phyloP scores from a whole-genome alignment of 1,140 invertebrate genomes.

The Drosophila gunungcola region DNA sequence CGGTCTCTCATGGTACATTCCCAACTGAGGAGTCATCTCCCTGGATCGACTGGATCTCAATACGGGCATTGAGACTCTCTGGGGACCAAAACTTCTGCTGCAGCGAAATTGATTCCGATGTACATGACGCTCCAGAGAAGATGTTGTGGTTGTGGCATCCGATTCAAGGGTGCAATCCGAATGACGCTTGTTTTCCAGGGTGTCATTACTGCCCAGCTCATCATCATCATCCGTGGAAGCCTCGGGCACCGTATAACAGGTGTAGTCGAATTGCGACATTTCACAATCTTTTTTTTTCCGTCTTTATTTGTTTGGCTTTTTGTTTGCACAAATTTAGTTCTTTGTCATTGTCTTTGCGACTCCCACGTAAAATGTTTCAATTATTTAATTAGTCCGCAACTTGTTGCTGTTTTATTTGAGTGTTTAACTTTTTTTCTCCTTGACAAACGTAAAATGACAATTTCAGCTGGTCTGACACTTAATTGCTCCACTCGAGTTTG shows the following conservation, averaged over 20 bases:
- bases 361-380: conserved; percentile 53
- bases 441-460: conserved; percentile 67
- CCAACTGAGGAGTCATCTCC: conserved; percentile 68
- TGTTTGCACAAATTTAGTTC: conserved; percentile 39
- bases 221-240: conserved; percentile 59
- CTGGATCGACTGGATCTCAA: conserved; percentile 56
- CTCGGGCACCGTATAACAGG: conserved; percentile 82
- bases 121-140: conserved; percentile 65
- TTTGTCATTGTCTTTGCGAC: conserved; percentile 37
- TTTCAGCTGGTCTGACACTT: conserved; percentile 48
- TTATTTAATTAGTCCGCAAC: conserved; percentile 61
- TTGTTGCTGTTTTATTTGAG: conserved; percentile 27
- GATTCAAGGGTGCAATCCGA: conserved; percentile 63
- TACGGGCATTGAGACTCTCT: conserved; percentile 62
- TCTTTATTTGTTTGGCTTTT: conserved; percentile 2
- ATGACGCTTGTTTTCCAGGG: conserved; percentile 57
- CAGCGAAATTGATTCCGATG: conserved; percentile 50
- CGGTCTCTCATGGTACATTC: conserved; percentile 61
- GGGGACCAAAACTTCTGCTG: conserved; percentile 48
- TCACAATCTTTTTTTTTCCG: background rate
- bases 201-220: conserved; percentile 54
- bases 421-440: conserved; percentile 15
- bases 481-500: conserved; percentile 45
- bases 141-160: conserved; percentile 66
- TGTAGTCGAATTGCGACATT: conserved; percentile 79